Conservation (phyloP, 1,140 invertebrate species). For the Brachionus rubens region DNA sequence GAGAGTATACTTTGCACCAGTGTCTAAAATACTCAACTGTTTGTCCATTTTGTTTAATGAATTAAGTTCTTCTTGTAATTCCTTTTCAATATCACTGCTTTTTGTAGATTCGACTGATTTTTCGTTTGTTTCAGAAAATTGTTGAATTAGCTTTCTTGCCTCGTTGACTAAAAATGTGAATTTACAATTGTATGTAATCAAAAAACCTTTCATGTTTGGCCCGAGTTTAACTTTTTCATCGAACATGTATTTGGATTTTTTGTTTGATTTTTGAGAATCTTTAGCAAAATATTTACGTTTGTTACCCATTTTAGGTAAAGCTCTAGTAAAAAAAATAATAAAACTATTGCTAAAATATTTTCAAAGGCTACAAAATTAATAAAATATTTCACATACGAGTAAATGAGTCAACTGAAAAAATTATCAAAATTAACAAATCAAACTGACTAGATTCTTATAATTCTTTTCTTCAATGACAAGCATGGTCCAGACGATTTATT, state of each 20-base stretch:
- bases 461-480: no score
- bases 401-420: no score
- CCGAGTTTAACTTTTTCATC: slow-evolving; percentile 17
- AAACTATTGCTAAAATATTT: no score
- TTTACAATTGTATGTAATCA: slow-evolving; percentile 45
- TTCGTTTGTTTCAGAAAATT: neutral
- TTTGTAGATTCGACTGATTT: neutral
- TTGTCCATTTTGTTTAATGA: neutral
- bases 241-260: slow-evolving; percentile 35
- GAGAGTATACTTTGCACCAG: slow-evolving; percentile 41
- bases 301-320: slow-evolving; percentile 6
- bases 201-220: slow-evolving; percentile 5
- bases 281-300: slow-evolving; percentile 18
- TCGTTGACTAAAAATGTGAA: slow-evolving; percentile 42
- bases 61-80: slow-evolving; percentile 21
- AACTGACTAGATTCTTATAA: no score
- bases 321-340: neutral
- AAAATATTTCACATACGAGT: no score
- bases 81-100: slow-evolving; percentile 28
- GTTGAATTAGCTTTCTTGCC: slow-evolving; percentile 21
- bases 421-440: no score
- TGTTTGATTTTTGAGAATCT: neutral
- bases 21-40: slow-evolving; percentile 14
- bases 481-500: no score
- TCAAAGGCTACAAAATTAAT: no score